Percentiles rank a stretch among this genome's conserved stretches.
Conservation (phyloP, 2,797 vertebrate species). For the Pampus argenteus region DNA sequence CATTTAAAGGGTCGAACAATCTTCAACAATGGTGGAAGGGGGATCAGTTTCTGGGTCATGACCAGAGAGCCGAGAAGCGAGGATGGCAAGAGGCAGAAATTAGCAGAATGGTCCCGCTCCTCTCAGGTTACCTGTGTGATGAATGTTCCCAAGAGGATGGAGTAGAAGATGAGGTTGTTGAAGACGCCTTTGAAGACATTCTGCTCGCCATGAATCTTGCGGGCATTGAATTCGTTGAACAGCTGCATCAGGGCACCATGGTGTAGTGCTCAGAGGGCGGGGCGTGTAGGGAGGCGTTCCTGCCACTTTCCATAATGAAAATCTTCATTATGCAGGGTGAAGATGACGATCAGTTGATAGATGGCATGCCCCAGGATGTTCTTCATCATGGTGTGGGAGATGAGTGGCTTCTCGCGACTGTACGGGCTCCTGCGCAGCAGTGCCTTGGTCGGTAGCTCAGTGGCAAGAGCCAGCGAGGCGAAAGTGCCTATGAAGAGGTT, state of each 20-base stretch:
- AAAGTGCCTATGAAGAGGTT: constrained; percentile 99
- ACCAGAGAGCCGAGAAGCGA: too few species aligned
- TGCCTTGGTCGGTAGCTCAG: constrained; percentile 93
- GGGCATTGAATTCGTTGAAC: constrained; percentile 97
- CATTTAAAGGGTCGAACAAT: too few species aligned
- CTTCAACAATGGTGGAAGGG: too few species aligned
- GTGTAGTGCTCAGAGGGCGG: constrained; percentile 97
- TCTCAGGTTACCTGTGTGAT: constrained; percentile 89
- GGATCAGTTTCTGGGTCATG: too few species aligned
- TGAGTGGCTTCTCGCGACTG: constrained; percentile 94
- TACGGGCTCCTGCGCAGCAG: constrained; percentile 94
- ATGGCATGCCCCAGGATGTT: constrained; percentile 95
- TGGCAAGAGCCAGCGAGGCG: constrained; percentile 94
- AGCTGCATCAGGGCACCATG: constrained; percentile 98
- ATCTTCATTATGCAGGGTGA: constrained; percentile 92
- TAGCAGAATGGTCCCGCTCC: too few species aligned
- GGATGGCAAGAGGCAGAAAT: too few species aligned
- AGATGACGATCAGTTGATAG: constrained; percentile 95
- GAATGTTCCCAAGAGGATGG: constrained; percentile 93
- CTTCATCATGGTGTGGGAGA: constrained; percentile 99
- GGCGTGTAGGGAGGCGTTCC: constrained; percentile 92
- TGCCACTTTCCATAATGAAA: constrained; percentile 93
- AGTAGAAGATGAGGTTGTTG: constrained; percentile 95
- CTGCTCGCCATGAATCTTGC: constrained; percentile 97
- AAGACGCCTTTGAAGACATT: constrained; percentile 97